A percentile compares a stretch with the other conserved stretches of the same genome.
These are phyloP conservation scores for Megalops atlanticus DNA, from an alignment of 2,113 vertebrate genomes.

Conservation along the genomic window DNA sequence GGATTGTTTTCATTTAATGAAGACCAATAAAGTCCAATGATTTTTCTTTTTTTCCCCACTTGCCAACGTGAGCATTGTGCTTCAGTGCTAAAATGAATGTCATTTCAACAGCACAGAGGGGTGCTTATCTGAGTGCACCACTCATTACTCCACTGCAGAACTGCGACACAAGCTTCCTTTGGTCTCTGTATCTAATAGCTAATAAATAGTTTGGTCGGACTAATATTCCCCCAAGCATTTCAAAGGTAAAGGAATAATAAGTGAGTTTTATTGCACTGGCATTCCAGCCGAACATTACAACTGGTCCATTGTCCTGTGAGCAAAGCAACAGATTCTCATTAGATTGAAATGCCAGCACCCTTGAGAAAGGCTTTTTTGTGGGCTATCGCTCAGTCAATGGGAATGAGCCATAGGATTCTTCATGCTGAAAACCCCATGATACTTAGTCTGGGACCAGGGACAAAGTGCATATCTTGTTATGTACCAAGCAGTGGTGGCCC, in stretches of 20 bases:
- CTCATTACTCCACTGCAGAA: neutral
- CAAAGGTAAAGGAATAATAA: neutral
- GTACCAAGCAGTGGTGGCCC: neutral
- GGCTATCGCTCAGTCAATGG: neutral
- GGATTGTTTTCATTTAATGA: neutral
- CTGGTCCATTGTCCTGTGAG: neutral
- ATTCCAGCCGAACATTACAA: neutral
- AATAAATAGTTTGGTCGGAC: neutral
- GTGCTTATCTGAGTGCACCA: neutral
- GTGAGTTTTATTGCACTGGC: neutral
- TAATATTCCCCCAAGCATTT: too few relatives aligned
- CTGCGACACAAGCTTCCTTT: neutral
- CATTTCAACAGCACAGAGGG: neutral
- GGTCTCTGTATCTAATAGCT: neutral
- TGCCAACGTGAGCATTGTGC: too few relatives aligned
- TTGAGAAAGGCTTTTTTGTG: neutral
- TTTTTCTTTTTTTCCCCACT: too few relatives aligned
- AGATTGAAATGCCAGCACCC: neutral
- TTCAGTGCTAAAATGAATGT: too few relatives aligned
- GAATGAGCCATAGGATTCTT: neutral
- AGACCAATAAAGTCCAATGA: neutral
- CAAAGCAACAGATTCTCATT: neutral
- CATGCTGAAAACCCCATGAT: neutral
- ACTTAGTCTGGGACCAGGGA: too few relatives aligned
- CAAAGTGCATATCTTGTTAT: neutral